phyloP scores from a whole-genome alignment of 2,113 vertebrate species.

The Antechinus flavipes region DNA sequence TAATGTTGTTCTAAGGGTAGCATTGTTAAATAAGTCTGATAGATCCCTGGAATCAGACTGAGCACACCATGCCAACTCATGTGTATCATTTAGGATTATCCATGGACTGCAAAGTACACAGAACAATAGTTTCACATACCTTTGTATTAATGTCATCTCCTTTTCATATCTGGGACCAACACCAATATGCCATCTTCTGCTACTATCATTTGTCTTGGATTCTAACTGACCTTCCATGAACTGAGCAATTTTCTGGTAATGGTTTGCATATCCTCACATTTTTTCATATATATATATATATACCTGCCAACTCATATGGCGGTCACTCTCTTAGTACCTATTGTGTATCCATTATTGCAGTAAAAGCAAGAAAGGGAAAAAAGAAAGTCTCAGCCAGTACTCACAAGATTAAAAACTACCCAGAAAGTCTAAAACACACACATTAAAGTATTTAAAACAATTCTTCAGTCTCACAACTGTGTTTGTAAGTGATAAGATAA shows the following conservation, averaged over 20 bases:
- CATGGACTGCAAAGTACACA: constrained; percentile 71
- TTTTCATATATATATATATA: constrained; percentile 28
- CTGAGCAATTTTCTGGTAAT: constrained; percentile 55
- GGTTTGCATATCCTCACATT: constrained; percentile 65
- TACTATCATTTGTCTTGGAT: constrained; percentile 71
- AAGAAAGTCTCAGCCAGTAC: neutral
- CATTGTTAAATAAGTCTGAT: constrained; percentile 82
- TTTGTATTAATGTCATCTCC: constrained; percentile 56
- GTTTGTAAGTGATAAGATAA: neutral
- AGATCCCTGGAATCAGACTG: constrained; percentile 78
- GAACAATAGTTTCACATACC: constrained; percentile 69
- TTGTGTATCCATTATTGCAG: neutral
- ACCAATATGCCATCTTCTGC: constrained; percentile 49
- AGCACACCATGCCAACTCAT: constrained; percentile 71
- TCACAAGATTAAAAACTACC: neutral
- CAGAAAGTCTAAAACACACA: neutral
- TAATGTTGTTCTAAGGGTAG: constrained; percentile 80
- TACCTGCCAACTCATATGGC: constrained; percentile 62
- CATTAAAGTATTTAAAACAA: neutral
- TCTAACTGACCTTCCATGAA: constrained; percentile 61
- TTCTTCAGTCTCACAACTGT: neutral
- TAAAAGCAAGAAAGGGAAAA: constrained; percentile 18
- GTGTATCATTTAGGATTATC: constrained; percentile 76
- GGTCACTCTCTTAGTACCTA: constrained; percentile 45
- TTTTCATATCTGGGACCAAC: constrained; percentile 61